Evolutionary conservation across 1,140 invertebrate genomes (phyloP), one percentile per base, ranked within the genome.

Genomic region (Leptoteleia sp.): DNA sequence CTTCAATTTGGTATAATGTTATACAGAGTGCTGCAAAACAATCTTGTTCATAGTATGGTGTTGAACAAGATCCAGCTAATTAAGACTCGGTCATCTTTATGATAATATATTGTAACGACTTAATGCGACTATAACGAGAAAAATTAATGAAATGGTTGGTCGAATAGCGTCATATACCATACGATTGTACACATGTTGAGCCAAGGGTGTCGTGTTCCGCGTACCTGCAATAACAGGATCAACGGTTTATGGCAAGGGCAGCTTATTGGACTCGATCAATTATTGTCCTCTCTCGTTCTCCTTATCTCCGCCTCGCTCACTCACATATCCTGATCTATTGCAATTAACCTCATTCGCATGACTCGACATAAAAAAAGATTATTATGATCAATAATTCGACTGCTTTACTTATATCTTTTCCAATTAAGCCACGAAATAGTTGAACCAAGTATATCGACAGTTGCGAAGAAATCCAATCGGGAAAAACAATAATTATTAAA

Each of bases 241-340:
- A 79, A 73, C 68, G 68, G 76, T 79, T 79, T 79, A 79, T 73
- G 67, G 76, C 76, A 73, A 73, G 62, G 68, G 29, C 76, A 73
- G 76, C 64, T 79, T 79, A 79, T 79, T 79, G 76, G 76, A 61
- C 64, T 55, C 76, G 68, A 79, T 79, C 76, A 79, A 79, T 79
- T 79, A 79, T 75, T 73, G 70, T 76, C 42, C 73, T 76, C 62
- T 70, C 64, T 70, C 65, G 48, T 50, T 50, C 65, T 76, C 65
- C 75, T 64, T 71, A 75, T 73, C 76, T 70, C 67, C 45, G 54
- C 52, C 47, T 79, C 64, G 31, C 48, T 73, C 76, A 73, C 64
- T 64, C 70, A 72, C 55, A 70, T 75, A 79, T 70, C 70, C 64
- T 79, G 64, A 79, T 73, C 62, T 79, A 73, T 65, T 70, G 76